Evolutionary conservation across 2,797 vertebrate species (phyloP).

Genomic region (Notolabrus celidotus): DNA sequence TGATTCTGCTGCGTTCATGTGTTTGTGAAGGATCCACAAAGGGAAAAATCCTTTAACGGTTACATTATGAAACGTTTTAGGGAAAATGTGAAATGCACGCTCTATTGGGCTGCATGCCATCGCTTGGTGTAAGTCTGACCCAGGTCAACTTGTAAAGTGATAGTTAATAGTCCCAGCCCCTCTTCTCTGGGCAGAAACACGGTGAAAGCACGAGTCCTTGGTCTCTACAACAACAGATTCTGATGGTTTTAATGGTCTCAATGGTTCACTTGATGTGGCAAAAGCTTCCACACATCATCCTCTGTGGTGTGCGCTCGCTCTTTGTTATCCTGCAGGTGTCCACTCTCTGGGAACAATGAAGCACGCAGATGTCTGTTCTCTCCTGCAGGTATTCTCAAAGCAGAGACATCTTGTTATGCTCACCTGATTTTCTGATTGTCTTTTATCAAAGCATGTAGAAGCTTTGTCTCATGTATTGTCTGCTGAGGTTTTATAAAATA

Average conservation of each 20-base stretch:
- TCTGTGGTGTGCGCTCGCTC: background rate
- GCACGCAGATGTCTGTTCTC: background rate
- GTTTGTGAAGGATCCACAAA: background rate
- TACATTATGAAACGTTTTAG: no score
- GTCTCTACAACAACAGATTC: background rate
- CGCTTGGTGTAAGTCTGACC: no score
- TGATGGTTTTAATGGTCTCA: background rate
- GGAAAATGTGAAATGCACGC: no score
- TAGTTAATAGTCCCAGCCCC: no score
- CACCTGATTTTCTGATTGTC: background rate
- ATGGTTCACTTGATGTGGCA: background rate
- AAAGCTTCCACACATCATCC: background rate
- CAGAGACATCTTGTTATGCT: constrained; percentile 3
- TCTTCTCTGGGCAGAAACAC: no score
- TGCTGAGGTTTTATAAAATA: constrained; percentile 1
- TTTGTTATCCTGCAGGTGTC: background rate
- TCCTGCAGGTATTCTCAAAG: background rate
- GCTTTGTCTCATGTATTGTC: no score
- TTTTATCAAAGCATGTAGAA: constrained; percentile 4
- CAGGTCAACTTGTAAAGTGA: no score
- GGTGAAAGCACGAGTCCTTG: background rate
- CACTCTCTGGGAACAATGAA: background rate
- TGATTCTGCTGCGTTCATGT: background rate
- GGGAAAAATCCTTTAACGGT: background rate
- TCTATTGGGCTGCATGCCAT: no score